Conservation (phyloP, 1,140 invertebrate genomes). For the Zophobas morio region DNA sequence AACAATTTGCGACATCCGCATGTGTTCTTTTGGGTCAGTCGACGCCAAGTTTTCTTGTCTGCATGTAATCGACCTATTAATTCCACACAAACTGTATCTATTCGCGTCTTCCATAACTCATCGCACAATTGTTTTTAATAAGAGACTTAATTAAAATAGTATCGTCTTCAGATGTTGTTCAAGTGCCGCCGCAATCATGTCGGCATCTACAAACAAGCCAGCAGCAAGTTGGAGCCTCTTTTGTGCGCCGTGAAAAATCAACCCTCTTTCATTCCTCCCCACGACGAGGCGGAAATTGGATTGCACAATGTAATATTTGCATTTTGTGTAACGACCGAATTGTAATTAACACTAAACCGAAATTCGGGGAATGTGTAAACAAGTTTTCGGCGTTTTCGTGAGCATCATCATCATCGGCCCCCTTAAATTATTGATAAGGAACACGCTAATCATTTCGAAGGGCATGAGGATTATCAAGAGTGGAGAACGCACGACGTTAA, state of each 20-base stretch:
- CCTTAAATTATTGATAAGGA: slow-evolving; percentile 40
- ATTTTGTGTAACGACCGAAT: slow-evolving; percentile 17
- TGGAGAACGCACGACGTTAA: too few relatives aligned
- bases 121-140: slow-evolving; percentile 45
- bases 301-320: slow-evolving; percentile 9
- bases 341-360: slow-evolving; percentile 22
- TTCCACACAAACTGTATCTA: slow-evolving; percentile 11
- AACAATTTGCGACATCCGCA: too few relatives aligned
- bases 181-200: slow-evolving; percentile 20
- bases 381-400: slow-evolving; percentile 16
- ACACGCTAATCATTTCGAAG: slow-evolving; percentile 11
- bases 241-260: slow-evolving; percentile 27
- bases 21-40: too few relatives aligned
- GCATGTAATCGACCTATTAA: too few relatives aligned
- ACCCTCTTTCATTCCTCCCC: slow-evolving; percentile 20
- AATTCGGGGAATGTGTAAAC: slow-evolving; percentile 3
- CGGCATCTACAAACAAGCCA: slow-evolving; percentile 30
- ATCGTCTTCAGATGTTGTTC: slow-evolving; percentile 17
- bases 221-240: not conserved
- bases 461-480: not conserved
- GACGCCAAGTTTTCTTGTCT: too few relatives aligned
- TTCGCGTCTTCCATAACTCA: slow-evolving; percentile 35
- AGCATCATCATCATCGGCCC: slow-evolving; percentile 25
- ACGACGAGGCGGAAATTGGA: slow-evolving; percentile 25
- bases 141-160: slow-evolving; percentile 45